These are phyloP conservation scores for Drosophila percnosoma DNA, from an alignment of 2,888 invertebrate species.

Conservation along the genomic window DNA sequence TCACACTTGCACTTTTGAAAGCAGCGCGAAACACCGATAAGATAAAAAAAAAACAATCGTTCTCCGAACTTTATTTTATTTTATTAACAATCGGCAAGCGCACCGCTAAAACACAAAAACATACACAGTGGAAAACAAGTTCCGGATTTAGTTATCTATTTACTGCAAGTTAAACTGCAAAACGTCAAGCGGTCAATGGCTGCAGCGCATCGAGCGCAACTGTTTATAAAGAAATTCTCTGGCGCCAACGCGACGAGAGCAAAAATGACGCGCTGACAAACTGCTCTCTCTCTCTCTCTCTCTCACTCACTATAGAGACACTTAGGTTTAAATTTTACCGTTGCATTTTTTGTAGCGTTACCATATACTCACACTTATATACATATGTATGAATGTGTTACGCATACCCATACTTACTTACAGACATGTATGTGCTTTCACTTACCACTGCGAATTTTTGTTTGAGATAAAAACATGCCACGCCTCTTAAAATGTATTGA, in stretches of 20 bases:
- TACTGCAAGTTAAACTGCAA: conserved; percentile 1
- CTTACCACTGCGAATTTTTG: conserved; percentile 66
- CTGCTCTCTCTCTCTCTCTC: no score
- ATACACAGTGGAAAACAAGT: background rate
- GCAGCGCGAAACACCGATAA: no score
- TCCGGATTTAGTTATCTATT: background rate
- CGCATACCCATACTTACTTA: background rate
- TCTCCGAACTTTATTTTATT: background rate
- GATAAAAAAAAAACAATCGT: background rate
- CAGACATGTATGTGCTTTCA: conserved; percentile 1
- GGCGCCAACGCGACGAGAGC: background rate
- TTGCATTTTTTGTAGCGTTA: conserved; percentile 8
- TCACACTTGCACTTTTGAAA: conserved; percentile 9
- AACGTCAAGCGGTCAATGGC: conserved; percentile 18
- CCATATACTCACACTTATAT: conserved; percentile 9
- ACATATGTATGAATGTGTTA: background rate
- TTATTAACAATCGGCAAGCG: background rate
- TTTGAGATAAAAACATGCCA: conserved; percentile 40
- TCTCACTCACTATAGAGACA: background rate
- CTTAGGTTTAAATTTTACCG: background rate
- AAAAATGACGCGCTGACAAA: no score
- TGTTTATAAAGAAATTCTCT: background rate
- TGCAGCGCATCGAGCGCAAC: background rate
- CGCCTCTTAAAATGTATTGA: conserved; percentile 45
- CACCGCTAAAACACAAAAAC: background rate